Evolutionary conservation across 2,797 vertebrate genomes (phyloP), one percentile per base, ranked within the genome.

Genomic region (Neomorphus geoffroyi): DNA sequence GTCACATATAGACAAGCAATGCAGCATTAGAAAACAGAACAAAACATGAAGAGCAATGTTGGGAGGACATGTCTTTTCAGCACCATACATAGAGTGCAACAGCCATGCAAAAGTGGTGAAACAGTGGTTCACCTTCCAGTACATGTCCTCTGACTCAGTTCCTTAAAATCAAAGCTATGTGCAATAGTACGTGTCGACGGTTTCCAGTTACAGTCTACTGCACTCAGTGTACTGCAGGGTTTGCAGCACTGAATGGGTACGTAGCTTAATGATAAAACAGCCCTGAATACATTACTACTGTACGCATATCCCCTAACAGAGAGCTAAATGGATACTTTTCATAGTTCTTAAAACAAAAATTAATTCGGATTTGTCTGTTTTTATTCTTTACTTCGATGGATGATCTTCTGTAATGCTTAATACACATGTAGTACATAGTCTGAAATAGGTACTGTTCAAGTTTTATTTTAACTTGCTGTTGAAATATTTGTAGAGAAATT

Each of bases 401-500:
- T 35, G 54, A 69, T 23, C 15, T 67, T 39, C 3, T 53, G 15
- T 66, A 78, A 72, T 32, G 43, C 28, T 87, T 58, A 46, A 61
- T 16, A 53, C 2, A 17, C 15, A 37, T 41, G 9, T 33, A 37
- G 45, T 5, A 39, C 15, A 17, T 18, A 37, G 7, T 51, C 45
- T 71, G 51, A 72, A 93, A 83, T 14, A 67, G 33, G 27, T 28
- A 24, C 19, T 53, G 58, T 28, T 88, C 51, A 58, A 69, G 50
- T 32, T 80, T 83, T 67, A 23, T 71, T 93, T 71, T 73, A 77
- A 67, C 28, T 27, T 53, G 18, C n/a, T 73, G 27, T 57, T n/a
- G 79, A 82, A 87, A 53, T 19, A 73, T 88, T 94, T 91, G 72
- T 35, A 32, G 43, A 64, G 60, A 62, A 85, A 69, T 16, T n/a